Evolutionary conservation across 2,888 invertebrate genomes (phyloP), one percentile per base, ranked within the genome.

Genomic region (Coenonympha glycerion): DNA sequence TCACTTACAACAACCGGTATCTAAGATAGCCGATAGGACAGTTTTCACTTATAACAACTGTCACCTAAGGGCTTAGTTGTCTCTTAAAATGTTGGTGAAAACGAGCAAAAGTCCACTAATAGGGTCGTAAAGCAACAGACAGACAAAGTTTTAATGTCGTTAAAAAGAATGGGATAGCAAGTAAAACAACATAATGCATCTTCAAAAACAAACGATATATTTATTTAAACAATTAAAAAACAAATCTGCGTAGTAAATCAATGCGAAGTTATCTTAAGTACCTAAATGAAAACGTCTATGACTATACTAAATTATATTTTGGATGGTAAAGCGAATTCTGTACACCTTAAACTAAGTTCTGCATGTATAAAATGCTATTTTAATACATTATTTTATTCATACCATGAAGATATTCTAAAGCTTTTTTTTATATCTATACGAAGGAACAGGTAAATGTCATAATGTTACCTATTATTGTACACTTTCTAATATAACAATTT

Each of bases 191-290:
- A 40, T 30, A 31, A 24, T 31, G 6, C 31, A 53, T 61, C 59
- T 64, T 59, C 48, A 68, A 67, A 77, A 82, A 79, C 79, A 78
- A 79, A 80, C 71, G 71, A 73, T 80, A 72, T 77, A 73, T 76
- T 76, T 66, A 73, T 72, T 65, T 11, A 37, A 72, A 77, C 74
- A 74, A 67, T n/a, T n/a, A 71, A 71, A 66, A 69, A 68, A 59
- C 68, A 51, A 39, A 47, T 39, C 70, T 67, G 24, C 73, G 71
- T 69, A 64, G 57, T 65, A 71, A 69, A 65, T 63, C 65, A 70
- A 66, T 64, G 64, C 60, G 57, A 63, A 50, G 39, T 52, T 47
- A 40, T 40, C 40, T 76, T 81, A 79, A 79, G 79, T 80, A 81
- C 41, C 11, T 41, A 19, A 73, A 71, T 73, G 70, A 69, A 68